These are phyloP conservation scores for Neuroscelio doddi DNA, from an alignment of 2,888 invertebrate genomes.

Conservation along the genomic window DNA sequence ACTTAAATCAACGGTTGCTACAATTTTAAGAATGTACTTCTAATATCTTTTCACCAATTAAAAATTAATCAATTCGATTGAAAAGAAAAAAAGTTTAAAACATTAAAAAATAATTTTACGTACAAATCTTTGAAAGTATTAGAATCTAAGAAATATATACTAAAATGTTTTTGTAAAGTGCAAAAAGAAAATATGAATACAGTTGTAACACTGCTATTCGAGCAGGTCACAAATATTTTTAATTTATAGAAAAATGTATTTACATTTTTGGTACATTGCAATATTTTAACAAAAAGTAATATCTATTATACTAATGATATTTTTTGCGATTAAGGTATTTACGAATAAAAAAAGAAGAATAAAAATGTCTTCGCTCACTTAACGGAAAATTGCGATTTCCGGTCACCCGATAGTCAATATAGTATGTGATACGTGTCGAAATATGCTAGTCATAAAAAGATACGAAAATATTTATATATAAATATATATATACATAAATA, in stretches of 20 bases:
- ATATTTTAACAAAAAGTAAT: not conserved
- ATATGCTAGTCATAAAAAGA: conserved; percentile 65
- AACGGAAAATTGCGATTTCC: conserved; percentile 55
- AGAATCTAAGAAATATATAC: conserved; percentile 11
- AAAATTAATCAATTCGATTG: too few relatives aligned
- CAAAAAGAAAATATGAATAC: not conserved
- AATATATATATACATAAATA: conserved; percentile 53
- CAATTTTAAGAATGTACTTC: too few relatives aligned
- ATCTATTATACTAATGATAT: not conserved
- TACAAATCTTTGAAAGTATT: conserved; percentile 30
- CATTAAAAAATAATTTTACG: conserved; percentile 26
- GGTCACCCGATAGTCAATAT: conserved; percentile 72
- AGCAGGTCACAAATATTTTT: too few relatives aligned
- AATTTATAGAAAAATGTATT: too few relatives aligned
- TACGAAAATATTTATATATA: conserved; percentile 61
- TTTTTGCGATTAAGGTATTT: not conserved
- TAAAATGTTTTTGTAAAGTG: too few relatives aligned
- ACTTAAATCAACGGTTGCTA: too few relatives aligned
- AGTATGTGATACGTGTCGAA: conserved; percentile 71
- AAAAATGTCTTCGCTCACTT: conserved; percentile 7
- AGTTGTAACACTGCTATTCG: too few relatives aligned
- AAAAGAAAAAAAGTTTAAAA: too few relatives aligned
- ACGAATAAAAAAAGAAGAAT: not conserved
- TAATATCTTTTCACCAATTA: too few relatives aligned
- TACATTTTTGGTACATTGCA: too few relatives aligned